Base-by-base conservation (phyloP, 2,113 vertebrate genomes). In the Pangasianodon hypophthalmus region DNA sequence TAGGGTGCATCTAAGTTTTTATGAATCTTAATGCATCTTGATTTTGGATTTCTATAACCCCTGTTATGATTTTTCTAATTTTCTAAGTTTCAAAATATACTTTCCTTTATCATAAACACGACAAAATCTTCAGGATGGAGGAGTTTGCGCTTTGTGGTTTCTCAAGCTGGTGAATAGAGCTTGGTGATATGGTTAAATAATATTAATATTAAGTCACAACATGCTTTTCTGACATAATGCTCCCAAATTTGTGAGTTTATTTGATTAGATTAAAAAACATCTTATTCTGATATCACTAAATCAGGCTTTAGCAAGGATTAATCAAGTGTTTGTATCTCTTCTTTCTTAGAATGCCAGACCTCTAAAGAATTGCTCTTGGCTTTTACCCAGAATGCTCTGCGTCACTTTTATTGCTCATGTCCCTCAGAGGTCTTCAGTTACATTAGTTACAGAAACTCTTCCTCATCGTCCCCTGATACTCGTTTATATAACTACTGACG, bases 321-420 rank as follows among this genome's bases (percentile, higher is more conserved):
- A 52, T 80, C 37, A 7, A 19, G 14, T 2, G 44, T 84, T 8
- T 24, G 18, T 80, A 24, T 50, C 41, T 79, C 79, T 44, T 54
- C 24, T 44, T 83, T 85, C 84, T 11, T 88, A 44, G 3, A 58
- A 41, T 88, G 48, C 48, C 64, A 48, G 64, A 80, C 41, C 58
- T 86, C 2, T 16, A 54, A 88, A 67, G 87, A 85, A 73, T 24
- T 5, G 6, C 21, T 5, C 24, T 52, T 92, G 89, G 91, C 87
- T 71, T 14, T 67, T 86, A 88, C 84, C 89, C 91, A 90, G 85
- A 80, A 80, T 88, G 84, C 84, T 87, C 54, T 88, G 86, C 91
- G 87, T 92, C 89, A 92, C 75, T 24, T 44, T 32, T 84, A 4
- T 88, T 79, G 85, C 88, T 84, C 77, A 86, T 83, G 82, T 86